phyloP scores from a whole-genome alignment of 2,797 vertebrate genomes.

The Eulemur albifrons region DNA sequence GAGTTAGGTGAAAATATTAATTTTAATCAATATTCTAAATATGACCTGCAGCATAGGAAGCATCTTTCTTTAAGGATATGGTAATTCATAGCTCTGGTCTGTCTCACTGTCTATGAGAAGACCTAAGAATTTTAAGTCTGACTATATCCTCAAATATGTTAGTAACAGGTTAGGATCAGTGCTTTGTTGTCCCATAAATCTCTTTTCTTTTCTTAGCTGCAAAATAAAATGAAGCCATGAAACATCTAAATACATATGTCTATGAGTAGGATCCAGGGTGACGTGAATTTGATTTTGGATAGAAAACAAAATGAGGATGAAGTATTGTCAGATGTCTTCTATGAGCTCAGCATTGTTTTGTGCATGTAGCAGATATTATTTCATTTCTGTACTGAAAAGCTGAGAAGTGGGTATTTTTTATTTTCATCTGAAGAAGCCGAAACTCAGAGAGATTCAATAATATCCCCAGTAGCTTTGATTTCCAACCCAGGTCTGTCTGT shows the following conservation, averaged over 20 bases:
- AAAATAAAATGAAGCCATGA: slow-evolving; percentile 25
- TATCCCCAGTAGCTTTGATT: not conserved
- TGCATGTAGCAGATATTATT: not conserved
- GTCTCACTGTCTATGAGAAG: not conserved
- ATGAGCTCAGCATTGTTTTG: not conserved
- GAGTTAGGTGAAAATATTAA: slow-evolving; percentile 32
- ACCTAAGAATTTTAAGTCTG: slow-evolving; percentile 21
- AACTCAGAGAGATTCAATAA: not conserved
- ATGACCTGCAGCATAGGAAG: not conserved
- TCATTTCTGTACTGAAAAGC: not conserved
- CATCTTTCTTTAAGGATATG: not conserved
- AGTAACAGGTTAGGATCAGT: not conserved
- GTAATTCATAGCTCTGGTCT: not conserved
- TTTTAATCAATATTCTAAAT: slow-evolving; percentile 60
- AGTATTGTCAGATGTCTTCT: not conserved
- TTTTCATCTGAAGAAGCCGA: not conserved
- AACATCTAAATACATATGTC: not conserved
- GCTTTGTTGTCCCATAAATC: not conserved
- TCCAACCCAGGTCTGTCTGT: not conserved
- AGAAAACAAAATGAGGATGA: not conserved
- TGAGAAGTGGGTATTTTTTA: not conserved
- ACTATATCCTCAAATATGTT: not conserved
- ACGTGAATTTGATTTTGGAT: not conserved
- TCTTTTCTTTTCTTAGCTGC: not conserved
- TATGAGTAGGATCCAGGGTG: not conserved